Percentiles rank a stretch among this genome's conserved stretches.
phyloP scores from a whole-genome alignment of 2,113 vertebrate species.

The Gyps fulvus region DNA sequence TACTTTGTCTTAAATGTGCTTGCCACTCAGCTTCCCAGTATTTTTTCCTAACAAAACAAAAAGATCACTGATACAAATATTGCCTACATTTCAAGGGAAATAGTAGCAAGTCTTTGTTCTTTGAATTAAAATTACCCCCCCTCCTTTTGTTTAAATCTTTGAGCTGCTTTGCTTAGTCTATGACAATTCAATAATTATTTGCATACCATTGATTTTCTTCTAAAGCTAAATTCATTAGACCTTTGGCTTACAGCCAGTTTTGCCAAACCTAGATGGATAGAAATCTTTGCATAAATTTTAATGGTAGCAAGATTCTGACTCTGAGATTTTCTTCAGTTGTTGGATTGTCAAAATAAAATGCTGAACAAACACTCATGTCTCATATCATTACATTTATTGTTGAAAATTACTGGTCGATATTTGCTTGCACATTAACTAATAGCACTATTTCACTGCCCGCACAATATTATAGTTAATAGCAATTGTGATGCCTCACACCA shows the following conservation, averaged over 20 bases:
- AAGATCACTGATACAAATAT: background rate
- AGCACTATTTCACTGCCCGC: slow-evolving; percentile 70
- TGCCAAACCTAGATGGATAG: background rate
- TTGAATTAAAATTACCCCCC: background rate
- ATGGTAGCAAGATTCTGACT: background rate
- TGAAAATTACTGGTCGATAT: slow-evolving; percentile 74
- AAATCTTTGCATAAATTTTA: background rate
- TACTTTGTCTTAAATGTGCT: background rate
- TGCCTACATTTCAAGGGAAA: background rate
- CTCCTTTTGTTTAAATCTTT: slow-evolving; percentile 2
- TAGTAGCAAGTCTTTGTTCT: background rate
- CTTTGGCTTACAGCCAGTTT: background rate
- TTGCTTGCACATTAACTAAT: slow-evolving; percentile 78
- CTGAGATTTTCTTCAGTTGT: slow-evolving; percentile 24
- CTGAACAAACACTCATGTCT: slow-evolving; percentile 41
- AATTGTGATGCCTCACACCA: slow-evolving; percentile 55
- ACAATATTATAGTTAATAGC: slow-evolving; percentile 76
- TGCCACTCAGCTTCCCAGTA: background rate
- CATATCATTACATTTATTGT: slow-evolving; percentile 65
- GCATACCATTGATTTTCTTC: background rate
- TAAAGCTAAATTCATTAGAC: background rate
- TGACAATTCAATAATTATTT: slow-evolving; percentile 29
- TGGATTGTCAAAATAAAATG: slow-evolving; percentile 62
- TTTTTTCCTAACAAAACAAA: background rate
- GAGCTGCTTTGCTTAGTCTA: background rate